phyloP scores from a whole-genome alignment of 2,113 vertebrate species.

The Myxocyprinus asiaticus region DNA sequence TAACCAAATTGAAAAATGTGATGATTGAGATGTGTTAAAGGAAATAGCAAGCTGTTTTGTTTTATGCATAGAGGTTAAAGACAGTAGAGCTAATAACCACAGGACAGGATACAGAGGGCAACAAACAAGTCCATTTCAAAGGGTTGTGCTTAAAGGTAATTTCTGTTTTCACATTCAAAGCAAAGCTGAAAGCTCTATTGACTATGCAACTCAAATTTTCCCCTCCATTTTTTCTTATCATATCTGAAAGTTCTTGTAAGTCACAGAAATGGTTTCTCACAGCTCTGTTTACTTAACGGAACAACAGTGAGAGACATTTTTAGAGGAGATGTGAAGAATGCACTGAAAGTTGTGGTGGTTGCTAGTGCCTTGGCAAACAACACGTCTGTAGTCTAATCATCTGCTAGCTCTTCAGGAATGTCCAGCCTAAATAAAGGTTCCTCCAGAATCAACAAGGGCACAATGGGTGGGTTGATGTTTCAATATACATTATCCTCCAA shows the following conservation, averaged over 20 bases:
- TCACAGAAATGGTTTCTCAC: no score
- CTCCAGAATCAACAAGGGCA: slow-evolving; percentile 43
- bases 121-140: no score
- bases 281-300: background rate
- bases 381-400: slow-evolving; percentile 45
- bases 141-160: no score
- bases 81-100: no score
- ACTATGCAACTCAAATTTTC: no score
- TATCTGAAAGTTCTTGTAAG: no score
- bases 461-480: slow-evolving; percentile 57
- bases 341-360: background rate
- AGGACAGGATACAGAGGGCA: no score
- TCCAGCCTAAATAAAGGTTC: slow-evolving; percentile 59
- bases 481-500: slow-evolving; percentile 41
- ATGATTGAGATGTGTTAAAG: background rate
- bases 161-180: no score
- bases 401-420: slow-evolving; percentile 56
- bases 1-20: background rate
- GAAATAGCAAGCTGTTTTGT: background rate
- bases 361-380: slow-evolving; percentile 9
- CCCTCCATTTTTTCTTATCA: no score
- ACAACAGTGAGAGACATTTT: background rate
- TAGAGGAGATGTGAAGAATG: background rate
- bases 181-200: no score
- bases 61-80: background rate